Percentiles rank a stretch among this genome's conserved stretches.
phyloP scores from a whole-genome alignment of 2,888 invertebrate genomes.

The Syritta pipiens region DNA sequence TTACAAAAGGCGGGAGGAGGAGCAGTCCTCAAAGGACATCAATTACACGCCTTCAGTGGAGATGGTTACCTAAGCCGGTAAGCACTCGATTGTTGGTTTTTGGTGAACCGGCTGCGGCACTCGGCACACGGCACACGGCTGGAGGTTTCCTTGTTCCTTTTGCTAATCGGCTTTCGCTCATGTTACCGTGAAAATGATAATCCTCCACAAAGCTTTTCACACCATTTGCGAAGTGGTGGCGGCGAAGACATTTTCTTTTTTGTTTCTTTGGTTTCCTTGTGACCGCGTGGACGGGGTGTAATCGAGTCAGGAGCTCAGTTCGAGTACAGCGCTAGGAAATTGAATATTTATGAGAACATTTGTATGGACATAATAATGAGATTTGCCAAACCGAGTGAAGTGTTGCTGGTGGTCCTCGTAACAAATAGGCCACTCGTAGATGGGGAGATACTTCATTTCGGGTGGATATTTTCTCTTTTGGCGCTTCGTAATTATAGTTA shows the following conservation, averaged over 20 bases:
- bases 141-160: background rate
- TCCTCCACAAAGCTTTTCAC: slow-evolving; percentile 32
- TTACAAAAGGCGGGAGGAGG: background rate
- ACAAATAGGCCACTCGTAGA: slow-evolving; percentile 17
- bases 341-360: slow-evolving; percentile 58
- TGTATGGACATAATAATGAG: slow-evolving; percentile 39
- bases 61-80: slow-evolving; percentile 30
- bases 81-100: slow-evolving; percentile 33
- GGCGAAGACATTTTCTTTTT: background rate
- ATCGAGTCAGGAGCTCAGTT: background rate
- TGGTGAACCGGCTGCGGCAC: slow-evolving; percentile 22
- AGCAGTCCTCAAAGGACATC: background rate
- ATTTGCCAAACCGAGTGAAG: slow-evolving; percentile 2
- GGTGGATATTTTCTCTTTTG: slow-evolving; percentile 1
- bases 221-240: slow-evolving; percentile 15
- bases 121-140: too few species aligned
- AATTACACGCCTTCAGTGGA: slow-evolving; percentile 25
- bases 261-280: slow-evolving; percentile 12
- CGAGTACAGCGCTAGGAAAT: slow-evolving; percentile 9
- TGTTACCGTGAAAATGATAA: slow-evolving; percentile 47
- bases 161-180: slow-evolving; percentile 45
- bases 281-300: too few species aligned
- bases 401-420: background rate
- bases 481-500: slow-evolving; percentile 13
- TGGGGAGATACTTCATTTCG: slow-evolving; percentile 1